These are phyloP conservation scores for Typhlomys cinereus DNA, from an alignment of 2,113 vertebrate species.

Conservation along the genomic window DNA sequence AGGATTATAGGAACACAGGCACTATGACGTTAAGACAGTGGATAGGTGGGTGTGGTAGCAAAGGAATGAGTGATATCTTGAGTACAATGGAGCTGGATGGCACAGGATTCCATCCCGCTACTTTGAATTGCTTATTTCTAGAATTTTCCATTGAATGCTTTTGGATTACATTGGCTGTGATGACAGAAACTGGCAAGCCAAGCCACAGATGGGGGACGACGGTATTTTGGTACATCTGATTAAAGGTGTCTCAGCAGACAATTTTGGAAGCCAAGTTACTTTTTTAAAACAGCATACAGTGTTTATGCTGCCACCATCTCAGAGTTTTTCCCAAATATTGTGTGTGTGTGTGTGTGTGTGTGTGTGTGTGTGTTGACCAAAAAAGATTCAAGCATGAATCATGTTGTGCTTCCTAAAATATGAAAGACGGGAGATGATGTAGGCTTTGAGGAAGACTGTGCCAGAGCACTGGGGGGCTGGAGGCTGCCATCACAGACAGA, in stretches of 20 bases:
- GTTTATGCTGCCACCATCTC: background rate
- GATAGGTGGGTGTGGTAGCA: background rate
- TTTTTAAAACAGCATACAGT: conserved; percentile 9
- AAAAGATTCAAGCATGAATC: background rate
- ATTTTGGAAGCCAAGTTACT: background rate
- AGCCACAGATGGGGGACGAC: background rate
- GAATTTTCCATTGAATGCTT: background rate
- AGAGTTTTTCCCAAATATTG: background rate
- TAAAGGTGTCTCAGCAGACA: background rate
- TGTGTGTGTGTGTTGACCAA: background rate
- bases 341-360: background rate
- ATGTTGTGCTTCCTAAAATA: background rate
- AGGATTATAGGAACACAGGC: background rate
- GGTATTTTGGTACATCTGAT: background rate
- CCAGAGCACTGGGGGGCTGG: background rate
- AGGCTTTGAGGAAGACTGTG: background rate
- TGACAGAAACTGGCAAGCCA: background rate
- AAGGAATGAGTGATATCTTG: background rate
- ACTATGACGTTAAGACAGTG: background rate
- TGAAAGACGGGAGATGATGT: background rate
- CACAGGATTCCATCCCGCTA: too few species aligned
- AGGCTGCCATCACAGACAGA: background rate
- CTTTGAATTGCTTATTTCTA: background rate
- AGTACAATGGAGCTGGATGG: background rate
- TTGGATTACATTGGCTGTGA: background rate